phyloP scores from a whole-genome alignment of 2,888 invertebrate species.

The Epirrita christyi region DNA sequence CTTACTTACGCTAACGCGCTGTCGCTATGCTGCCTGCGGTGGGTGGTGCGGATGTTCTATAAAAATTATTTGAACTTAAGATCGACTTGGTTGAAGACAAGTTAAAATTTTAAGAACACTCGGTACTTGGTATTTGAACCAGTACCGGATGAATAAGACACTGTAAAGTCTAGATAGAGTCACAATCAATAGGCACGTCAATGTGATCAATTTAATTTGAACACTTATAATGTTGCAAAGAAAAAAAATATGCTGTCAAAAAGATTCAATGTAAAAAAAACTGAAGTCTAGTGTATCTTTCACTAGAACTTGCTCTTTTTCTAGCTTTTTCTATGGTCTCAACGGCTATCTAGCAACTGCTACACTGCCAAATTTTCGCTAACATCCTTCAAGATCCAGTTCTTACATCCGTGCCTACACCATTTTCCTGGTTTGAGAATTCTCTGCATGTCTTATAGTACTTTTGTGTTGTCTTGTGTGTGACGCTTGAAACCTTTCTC shows the following conservation, averaged over 20 bases:
- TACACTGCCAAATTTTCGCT: neutral
- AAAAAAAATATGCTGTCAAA: no score
- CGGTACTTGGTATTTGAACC: neutral
- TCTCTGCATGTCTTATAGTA: constrained; percentile 45
- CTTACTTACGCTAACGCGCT: constrained; percentile 64
- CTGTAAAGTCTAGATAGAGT: neutral
- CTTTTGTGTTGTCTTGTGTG: constrained; percentile 18
- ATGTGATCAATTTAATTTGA: no score
- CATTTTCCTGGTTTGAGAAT: constrained; percentile 47
- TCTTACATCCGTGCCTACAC: constrained; percentile 53
- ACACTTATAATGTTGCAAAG: no score
- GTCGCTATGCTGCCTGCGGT: constrained; percentile 62
- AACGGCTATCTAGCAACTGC: neutral
- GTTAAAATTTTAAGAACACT: neutral
- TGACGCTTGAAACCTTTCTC: constrained; percentile 2
- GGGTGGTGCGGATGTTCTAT: constrained; percentile 53
- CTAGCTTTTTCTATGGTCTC: no score
- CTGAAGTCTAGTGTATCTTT: no score
- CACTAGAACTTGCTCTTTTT: no score
- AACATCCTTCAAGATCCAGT: neutral
- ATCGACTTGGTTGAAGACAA: neutral
- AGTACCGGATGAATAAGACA: neutral
- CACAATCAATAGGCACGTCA: no score
- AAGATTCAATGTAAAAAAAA: no score
- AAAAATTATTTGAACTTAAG: constrained; percentile 5